These are phyloP conservation scores for Andrena camellia DNA, from an alignment of 2,888 invertebrate species.

Conservation along the genomic window DNA sequence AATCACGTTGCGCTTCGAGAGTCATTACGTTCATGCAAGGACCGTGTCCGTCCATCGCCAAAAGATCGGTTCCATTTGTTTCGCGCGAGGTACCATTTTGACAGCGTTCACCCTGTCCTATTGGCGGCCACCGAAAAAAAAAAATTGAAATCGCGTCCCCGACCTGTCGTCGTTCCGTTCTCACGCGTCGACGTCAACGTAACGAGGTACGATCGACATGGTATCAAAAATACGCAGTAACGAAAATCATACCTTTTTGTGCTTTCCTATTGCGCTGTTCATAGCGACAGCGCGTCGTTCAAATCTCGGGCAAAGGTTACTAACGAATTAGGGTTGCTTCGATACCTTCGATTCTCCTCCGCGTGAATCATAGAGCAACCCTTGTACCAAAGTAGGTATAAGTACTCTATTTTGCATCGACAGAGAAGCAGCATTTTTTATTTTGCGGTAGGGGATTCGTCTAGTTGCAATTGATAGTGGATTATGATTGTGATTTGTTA, in stretches of 20 bases:
- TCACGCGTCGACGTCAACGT: constrained; percentile 29
- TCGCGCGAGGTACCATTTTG: constrained; percentile 39
- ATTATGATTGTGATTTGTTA: no score
- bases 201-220: constrained; percentile 42
- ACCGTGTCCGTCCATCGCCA: constrained; percentile 23
- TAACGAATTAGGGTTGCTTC: background rate
- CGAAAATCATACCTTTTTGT: constrained; percentile 52
- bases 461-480: no score
- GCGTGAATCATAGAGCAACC: constrained; percentile 2
- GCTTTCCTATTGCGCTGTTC: constrained; percentile 39
- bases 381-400: constrained; percentile 1
- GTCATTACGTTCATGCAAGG: constrained; percentile 42
- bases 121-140: constrained; percentile 17
- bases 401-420: constrained; percentile 1
- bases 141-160: constrained; percentile 8
- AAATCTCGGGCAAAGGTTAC: constrained; percentile 38
- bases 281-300: constrained; percentile 17
- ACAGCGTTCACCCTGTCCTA: background rate
- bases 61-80: constrained; percentile 40
- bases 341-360: constrained; percentile 3
- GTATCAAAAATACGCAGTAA: constrained; percentile 60
- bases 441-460: no score
- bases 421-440: no score
- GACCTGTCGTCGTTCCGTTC: background rate
- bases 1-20: constrained; percentile 49